These are phyloP conservation scores for Hypotaenidia okinawae DNA, from an alignment of 2,797 vertebrate species.

Conservation along the genomic window DNA sequence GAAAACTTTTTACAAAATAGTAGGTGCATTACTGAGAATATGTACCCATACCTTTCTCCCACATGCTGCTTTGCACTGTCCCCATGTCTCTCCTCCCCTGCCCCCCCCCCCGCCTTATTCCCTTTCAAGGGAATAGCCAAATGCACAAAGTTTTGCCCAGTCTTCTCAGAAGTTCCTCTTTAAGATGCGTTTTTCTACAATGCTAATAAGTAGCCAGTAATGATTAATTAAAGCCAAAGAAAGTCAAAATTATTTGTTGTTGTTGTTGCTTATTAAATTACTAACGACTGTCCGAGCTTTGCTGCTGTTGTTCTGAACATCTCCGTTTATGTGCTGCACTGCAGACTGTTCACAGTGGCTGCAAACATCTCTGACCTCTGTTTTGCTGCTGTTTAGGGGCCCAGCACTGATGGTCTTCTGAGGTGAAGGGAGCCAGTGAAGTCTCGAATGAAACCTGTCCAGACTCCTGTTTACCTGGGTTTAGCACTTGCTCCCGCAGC, in stretches of 20 bases:
- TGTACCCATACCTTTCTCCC: neutral
- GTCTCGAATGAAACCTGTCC: neutral
- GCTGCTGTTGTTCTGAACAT: neutral
- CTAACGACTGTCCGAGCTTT: fast-evolving
- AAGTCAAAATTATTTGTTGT: neutral
- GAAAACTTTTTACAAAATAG: neutral
- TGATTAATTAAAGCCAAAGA: neutral
- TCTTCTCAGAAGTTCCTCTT: neutral
- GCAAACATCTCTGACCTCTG: neutral
- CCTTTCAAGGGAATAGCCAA: neutral
- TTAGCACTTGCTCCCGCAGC: fast-evolving
- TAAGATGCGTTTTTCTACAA: neutral
- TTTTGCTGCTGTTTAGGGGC: neutral
- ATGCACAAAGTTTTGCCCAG: neutral
- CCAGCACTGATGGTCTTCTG: neutral
- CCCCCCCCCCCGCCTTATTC: neutral
- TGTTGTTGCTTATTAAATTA: neutral
- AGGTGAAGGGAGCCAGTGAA: neutral
- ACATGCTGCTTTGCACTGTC: neutral
- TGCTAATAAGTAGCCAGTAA: neutral
- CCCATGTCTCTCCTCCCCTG: neutral
- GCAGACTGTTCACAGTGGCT: neutral
- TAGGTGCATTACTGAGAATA: neutral
- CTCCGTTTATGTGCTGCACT: neutral
- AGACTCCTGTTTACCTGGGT: neutral